phyloP scores from a whole-genome alignment of 2,888 invertebrate genomes.

The Epinotia demarniana region DNA sequence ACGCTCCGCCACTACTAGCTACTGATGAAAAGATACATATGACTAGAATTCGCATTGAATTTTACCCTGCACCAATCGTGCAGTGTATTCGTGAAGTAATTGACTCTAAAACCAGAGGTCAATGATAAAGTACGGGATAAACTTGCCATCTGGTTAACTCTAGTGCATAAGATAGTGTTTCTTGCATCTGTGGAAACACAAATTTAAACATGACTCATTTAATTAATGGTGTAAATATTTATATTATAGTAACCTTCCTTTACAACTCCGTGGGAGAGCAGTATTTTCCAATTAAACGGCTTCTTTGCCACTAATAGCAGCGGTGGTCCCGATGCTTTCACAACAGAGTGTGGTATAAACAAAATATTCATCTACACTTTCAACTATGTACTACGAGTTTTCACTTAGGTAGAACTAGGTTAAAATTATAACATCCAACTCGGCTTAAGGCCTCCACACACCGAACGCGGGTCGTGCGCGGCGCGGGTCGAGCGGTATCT shows the following conservation, averaged over 20 bases:
- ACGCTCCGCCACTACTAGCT: neutral
- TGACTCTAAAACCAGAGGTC: neutral
- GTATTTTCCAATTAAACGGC: slow-evolving; percentile 38
- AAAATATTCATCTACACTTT: slow-evolving; percentile 37
- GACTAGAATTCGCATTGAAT: too few species aligned
- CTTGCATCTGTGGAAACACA: slow-evolving; percentile 28
- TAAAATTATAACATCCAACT: neutral
- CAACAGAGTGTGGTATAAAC: slow-evolving; percentile 35
- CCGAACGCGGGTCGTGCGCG: too few species aligned
- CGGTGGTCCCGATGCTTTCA: slow-evolving; percentile 37
- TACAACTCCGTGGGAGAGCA: slow-evolving; percentile 31
- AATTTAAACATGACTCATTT: slow-evolving; percentile 36
- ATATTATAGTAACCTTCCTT: slow-evolving; percentile 38
- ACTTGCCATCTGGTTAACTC: neutral
- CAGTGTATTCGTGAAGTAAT: too few species aligned
- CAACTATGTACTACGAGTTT: slow-evolving; percentile 25
- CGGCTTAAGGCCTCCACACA: too few species aligned
- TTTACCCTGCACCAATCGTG: too few species aligned
- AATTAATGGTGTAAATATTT: slow-evolving; percentile 37
- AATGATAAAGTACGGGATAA: neutral
- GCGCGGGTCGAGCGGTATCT: too few species aligned
- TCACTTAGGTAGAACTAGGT: neutral
- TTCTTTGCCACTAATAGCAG: slow-evolving; percentile 35
- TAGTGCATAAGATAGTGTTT: neutral
- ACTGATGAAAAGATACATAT: too few species aligned